phyloP scores from a whole-genome alignment of 2,888 invertebrate species.

The Cheilosia impressa region DNA sequence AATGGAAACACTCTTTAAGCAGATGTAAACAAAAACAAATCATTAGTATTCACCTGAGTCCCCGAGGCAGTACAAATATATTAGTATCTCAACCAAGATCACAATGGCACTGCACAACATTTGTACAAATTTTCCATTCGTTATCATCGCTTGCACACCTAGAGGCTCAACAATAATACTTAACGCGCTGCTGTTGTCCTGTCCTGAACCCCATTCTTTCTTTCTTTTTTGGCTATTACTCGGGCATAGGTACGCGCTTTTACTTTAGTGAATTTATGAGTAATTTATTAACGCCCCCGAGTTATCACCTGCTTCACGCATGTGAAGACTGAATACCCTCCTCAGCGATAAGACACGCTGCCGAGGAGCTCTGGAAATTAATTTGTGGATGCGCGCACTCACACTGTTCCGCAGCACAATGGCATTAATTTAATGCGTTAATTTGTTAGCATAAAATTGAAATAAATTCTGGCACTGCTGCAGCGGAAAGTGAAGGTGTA shows the following conservation, averaged over 20 bases:
- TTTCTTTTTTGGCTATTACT: constrained; percentile 37
- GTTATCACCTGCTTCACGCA: constrained; percentile 75
- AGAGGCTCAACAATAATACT: constrained; percentile 63
- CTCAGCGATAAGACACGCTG: constrained; percentile 61
- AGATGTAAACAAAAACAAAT: constrained; percentile 75
- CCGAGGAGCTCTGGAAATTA: constrained; percentile 43
- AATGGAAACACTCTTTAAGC: constrained; percentile 62
- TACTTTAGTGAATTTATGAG: constrained; percentile 74
- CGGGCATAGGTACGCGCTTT: constrained; percentile 55
- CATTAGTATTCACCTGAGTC: constrained; percentile 74
- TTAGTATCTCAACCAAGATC: constrained; percentile 35
- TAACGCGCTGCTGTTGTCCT: constrained; percentile 24
- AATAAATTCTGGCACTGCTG: constrained; percentile 79
- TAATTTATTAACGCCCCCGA: constrained; percentile 76
- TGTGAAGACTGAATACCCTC: constrained; percentile 63
- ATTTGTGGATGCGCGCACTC: constrained; percentile 60
- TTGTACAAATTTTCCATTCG: constrained; percentile 56
- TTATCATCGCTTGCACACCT: constrained; percentile 59
- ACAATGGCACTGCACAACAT: constrained; percentile 54
- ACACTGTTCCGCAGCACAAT: constrained; percentile 51
- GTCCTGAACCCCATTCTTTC: constrained; percentile 59
- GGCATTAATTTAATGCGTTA: constrained; percentile 74
- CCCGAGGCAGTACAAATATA: constrained; percentile 52
- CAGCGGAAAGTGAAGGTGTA: constrained; percentile 9
- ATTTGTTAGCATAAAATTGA: constrained; percentile 80